These are phyloP conservation scores for Popillia japonica DNA, from an alignment of 1,140 invertebrate genomes.

Conservation along the genomic window DNA sequence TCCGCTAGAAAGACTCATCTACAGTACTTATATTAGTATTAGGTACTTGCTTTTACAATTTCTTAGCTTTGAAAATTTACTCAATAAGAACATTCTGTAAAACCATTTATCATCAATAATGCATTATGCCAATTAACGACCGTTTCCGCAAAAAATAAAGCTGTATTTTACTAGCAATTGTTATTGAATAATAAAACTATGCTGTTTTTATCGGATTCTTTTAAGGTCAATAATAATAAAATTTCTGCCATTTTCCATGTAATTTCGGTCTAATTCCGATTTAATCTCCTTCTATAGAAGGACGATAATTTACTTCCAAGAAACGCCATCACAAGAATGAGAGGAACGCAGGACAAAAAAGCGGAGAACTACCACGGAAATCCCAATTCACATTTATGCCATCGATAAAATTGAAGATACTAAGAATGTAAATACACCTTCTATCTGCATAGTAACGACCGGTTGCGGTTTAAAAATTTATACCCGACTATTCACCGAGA, in stretches of 20 bases:
- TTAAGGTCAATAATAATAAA: constrained; percentile 25
- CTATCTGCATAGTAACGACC: constrained; percentile 43
- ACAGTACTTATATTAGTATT: too few species aligned
- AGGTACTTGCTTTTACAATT: too few species aligned
- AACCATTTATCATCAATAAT: too few species aligned
- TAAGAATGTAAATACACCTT: constrained; percentile 43
- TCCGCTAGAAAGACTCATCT: too few species aligned
- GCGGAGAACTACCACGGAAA: background rate
- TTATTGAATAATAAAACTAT: background rate
- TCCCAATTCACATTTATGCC: constrained; percentile 10
- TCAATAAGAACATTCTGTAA: too few species aligned
- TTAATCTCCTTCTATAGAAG: background rate
- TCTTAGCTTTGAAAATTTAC: too few species aligned
- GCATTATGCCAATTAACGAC: too few species aligned
- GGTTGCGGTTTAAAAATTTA: constrained; percentile 42
- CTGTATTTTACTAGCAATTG: too few species aligned
- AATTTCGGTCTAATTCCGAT: background rate
- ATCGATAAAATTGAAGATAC: constrained; percentile 37
- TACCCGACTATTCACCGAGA: constrained; percentile 33
- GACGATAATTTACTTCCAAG: background rate
- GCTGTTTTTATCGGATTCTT: background rate
- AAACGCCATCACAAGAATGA: background rate
- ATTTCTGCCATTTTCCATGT: constrained; percentile 22
- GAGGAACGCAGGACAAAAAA: background rate
- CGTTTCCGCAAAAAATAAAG: too few species aligned